Base-by-base conservation (phyloP, 2,113 vertebrate species). In the Acrocephalus arundinaceus region DNA sequence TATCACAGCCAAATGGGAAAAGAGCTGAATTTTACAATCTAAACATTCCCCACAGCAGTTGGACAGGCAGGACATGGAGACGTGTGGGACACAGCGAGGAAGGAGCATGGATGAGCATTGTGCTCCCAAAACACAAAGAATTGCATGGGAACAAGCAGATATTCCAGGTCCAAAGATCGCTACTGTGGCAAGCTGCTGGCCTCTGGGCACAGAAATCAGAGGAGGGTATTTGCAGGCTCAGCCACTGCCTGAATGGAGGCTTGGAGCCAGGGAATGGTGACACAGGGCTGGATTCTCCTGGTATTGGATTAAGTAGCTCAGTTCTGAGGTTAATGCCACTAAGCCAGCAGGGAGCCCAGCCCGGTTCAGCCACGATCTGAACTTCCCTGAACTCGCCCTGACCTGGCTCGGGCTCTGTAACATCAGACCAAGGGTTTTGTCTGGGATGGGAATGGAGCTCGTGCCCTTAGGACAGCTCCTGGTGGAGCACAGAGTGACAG, bases 401-500 rank as follows among this genome's bases (percentile, higher is more conserved):
- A 7, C 25, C 78, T 1, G 4, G 45, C 15, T 24, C 4, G 0
- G 30, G 11, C 51, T 12, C 3, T 0, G 22, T 2, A 25, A 10
- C 0, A 0, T 7, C 57, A 15, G 6, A 9, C 8, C 1, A 3
- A 43, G 70, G 57, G 7, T 16, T 51, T 37, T 21, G 52, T 24
- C 5, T 25, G 75, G 58, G 66, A 6, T 22, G 74, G 70, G 21
- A 30, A 4, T 0, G 0, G 9, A 23, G 72, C 45, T 72, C 31
- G 17, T 8, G 75, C n/a, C 9, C 2, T 1, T 0, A 5, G 52
- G 35, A 37, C 71, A 82, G 58, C 48, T 57, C 57, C 62, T 6
- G 8, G 2, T 0, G 1, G 52, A 45, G 41, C 2, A 0, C 18
- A 17, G 33, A 30, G 59, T 0, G 1, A 21, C 39, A 18, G 70